Evolutionary conservation across 2,113 vertebrate genomes (phyloP).

Genomic region (Phalacrocorax carbo): DNA sequence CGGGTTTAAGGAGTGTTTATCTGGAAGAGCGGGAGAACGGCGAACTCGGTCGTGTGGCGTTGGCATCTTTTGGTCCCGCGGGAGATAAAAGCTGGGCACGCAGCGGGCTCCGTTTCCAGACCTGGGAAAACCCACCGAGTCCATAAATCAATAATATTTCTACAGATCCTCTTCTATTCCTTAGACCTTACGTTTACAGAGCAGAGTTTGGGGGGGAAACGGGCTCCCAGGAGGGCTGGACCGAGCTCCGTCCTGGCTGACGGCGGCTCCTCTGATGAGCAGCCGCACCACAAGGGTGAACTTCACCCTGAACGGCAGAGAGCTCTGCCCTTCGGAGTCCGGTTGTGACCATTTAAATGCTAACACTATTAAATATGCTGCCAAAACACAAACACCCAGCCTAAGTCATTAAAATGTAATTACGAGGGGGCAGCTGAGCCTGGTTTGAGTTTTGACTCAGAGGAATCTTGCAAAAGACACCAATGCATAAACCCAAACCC

Average conservation of each 20-base stretch:
- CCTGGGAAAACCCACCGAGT: rapidly evolving
- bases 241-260: not conserved
- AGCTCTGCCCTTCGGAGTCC: constrained; percentile 28
- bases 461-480: constrained; percentile 48
- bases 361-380: constrained; percentile 72
- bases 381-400: constrained; percentile 78
- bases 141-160: rapidly evolving
- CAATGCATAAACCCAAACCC: not conserved
- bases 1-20: not conserved
- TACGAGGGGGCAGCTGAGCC: constrained; percentile 81
- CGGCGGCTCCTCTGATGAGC: not conserved
- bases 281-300: not conserved
- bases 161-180: rapidly evolving
- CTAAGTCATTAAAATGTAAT: constrained; percentile 79
- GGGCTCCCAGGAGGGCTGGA: not conserved
- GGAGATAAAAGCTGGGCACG: not conserved
- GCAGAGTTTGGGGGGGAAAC: not conserved
- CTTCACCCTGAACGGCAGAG: not conserved
- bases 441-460: constrained; percentile 54
- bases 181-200: not conserved
- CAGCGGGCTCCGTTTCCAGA: not conserved
- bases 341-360: constrained; percentile 74
- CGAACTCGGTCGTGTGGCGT: not conserved
- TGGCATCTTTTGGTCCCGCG: not conserved
- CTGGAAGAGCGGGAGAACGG: not conserved